Conservation (phyloP, 1,140 invertebrate genomes). For the Drosophila fuyamai region DNA sequence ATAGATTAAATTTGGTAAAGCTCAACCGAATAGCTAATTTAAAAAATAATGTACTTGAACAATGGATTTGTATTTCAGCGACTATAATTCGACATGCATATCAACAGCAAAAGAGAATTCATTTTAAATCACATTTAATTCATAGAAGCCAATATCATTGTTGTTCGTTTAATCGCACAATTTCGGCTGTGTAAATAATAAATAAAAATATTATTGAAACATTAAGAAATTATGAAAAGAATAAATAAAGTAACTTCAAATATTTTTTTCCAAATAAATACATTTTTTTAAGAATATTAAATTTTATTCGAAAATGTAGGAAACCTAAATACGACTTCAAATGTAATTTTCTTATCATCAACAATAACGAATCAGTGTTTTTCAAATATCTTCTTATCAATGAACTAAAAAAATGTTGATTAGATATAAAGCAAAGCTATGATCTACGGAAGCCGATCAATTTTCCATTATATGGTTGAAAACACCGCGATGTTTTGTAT, state of each 20-base stretch:
- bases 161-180: background rate
- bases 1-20: background rate
- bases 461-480: conserved; percentile 2
- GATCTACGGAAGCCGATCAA: conserved; percentile 22
- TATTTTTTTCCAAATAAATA: no score
- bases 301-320: no score
- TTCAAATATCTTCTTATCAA: background rate
- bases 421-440: conserved; percentile 19
- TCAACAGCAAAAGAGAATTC: background rate
- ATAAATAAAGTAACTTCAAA: no score
- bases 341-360: background rate
- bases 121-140: background rate
- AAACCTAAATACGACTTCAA: no score
- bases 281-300: no score
- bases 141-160: background rate
- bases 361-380: background rate
- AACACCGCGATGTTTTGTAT: background rate
- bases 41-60: background rate
- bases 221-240: no score
- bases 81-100: background rate
- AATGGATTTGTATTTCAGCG: conserved; percentile 5
- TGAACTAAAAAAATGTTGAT: conserved; percentile 5
- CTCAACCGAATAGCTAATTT: background rate
- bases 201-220: no score
- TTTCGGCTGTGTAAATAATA: background rate